These are phyloP conservation scores for Syncerus caffer DNA, from an alignment of 2,797 vertebrate species.

Conservation along the genomic window DNA sequence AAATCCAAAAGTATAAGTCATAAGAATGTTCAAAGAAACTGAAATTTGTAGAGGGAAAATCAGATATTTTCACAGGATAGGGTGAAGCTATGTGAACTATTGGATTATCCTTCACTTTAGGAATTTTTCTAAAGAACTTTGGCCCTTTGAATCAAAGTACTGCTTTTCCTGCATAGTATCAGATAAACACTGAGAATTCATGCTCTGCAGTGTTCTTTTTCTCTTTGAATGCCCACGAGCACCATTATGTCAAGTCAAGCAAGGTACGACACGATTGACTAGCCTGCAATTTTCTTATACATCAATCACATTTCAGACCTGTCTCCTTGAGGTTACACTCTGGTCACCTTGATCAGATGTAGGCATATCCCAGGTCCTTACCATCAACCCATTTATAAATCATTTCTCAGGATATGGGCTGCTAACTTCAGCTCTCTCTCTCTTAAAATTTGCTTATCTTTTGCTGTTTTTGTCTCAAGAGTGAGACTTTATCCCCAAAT, in stretches of 20 bases:
- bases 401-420: background rate
- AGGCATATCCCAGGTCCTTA: background rate
- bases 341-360: constrained; percentile 3
- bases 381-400: background rate
- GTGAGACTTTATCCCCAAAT: background rate
- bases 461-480: constrained; percentile 11
- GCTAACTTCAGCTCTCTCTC: background rate
- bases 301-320: constrained; percentile 21
- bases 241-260: constrained; percentile 19
- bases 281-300: constrained; percentile 31
- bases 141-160: background rate
- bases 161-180: background rate
- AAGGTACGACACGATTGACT: background rate
- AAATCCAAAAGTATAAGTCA: background rate
- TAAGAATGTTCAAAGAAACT: background rate
- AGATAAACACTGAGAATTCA: background rate
- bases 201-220: background rate
- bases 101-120: background rate
- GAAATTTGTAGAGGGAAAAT: background rate
- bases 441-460: background rate
- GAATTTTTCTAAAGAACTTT: background rate
- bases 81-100: background rate
- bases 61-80: background rate
- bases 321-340: background rate
- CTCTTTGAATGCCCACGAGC: constrained; percentile 8